Base-by-base conservation (phyloP, 2,888 invertebrate species). In the Sclerodermus sp. region DNA sequence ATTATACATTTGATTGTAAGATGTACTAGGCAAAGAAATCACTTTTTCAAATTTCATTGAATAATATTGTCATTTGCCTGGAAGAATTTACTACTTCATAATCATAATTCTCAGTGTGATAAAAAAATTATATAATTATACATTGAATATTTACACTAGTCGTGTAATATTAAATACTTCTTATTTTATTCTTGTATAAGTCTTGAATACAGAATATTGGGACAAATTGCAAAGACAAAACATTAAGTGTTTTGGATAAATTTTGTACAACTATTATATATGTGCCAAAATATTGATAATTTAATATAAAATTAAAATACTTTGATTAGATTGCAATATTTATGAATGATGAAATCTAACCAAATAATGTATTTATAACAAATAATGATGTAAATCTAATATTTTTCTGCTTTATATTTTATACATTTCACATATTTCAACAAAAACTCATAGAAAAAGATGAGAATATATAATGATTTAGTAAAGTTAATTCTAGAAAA, bases 1-100 rank as follows among this genome's bases (percentile, higher is more conserved):
- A 23, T 31, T 79, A 42, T 80, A 81, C 53, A 49, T 70, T 10
- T 44, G 68, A 23, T 58, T 34, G 23, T 23, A 8, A 23, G 23
- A 23, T 23, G 23, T 23, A 23, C 12, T 14, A 34, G 34, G 14
- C 34, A 34, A 6, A 34, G 14, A 47, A 51, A 59, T 42, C 51
- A 52, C 32, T 65, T 67, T 31, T 39, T 61, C 15, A 74, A 68
- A 46, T 61, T 66, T 51, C 60, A 63, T 51, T 71, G 30, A 54
- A 66, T 38, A 39, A 45, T 42, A 14, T 13, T 16, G n/a, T 32
- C 29, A 14, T 46, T 34, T 8, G 3, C 4, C 34, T 13, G 12
- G 4, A 34, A 34, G 3, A 12, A 4, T n/a, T 8, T 34, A 34
- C 4, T 34, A 34, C 2, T 34, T 8, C 12, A 34, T 34, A 13